A percentile compares a stretch with the other conserved stretches of the same genome.
Evolutionary conservation across 2,797 vertebrate genomes (phyloP).

Genomic region (Gymnocypris eckloni): DNA sequence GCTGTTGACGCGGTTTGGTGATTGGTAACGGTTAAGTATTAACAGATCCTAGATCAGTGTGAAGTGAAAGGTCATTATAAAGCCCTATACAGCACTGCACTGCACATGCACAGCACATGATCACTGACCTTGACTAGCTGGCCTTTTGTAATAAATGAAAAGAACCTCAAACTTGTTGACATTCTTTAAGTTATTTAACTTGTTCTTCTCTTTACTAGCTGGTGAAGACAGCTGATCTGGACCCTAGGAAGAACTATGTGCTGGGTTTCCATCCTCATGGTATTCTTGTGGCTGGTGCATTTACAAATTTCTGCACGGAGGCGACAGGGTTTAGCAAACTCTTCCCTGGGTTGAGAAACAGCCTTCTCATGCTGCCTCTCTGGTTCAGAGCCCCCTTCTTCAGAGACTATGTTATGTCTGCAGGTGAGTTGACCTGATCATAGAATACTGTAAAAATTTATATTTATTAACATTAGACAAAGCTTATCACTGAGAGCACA

Average conservation of each 20-base stretch:
- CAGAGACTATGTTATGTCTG: slow-evolving; percentile 89
- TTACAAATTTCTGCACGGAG: slow-evolving; percentile 88
- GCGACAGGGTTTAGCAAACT: slow-evolving; percentile 80
- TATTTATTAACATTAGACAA: background rate
- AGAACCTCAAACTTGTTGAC: background rate
- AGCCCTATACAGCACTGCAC: background rate
- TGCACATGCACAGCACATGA: slow-evolving; percentile 36
- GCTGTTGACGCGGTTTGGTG: background rate
- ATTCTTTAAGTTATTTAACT: background rate
- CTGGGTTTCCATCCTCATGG: slow-evolving; percentile 93
- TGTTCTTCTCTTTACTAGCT: slow-evolving; percentile 73
- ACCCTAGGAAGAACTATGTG: slow-evolving; percentile 88
- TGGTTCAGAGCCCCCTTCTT: slow-evolving; percentile 92
- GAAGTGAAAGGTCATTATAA: slow-evolving; percentile 29
- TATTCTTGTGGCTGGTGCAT: slow-evolving; percentile 86
- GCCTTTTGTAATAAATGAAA: background rate
- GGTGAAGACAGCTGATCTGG: slow-evolving; percentile 89
- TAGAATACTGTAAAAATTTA: background rate
- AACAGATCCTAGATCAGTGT: slow-evolving; percentile 20
- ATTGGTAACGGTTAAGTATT: background rate
- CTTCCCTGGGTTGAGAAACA: slow-evolving; percentile 84
- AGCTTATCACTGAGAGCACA: background rate
- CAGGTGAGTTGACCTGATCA: slow-evolving; percentile 74
- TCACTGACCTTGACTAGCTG: slow-evolving; percentile 13
- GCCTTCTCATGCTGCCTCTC: slow-evolving; percentile 88